Base-by-base conservation (phyloP, 2,888 invertebrate genomes). In the Drosophila diplacantha region DNA sequence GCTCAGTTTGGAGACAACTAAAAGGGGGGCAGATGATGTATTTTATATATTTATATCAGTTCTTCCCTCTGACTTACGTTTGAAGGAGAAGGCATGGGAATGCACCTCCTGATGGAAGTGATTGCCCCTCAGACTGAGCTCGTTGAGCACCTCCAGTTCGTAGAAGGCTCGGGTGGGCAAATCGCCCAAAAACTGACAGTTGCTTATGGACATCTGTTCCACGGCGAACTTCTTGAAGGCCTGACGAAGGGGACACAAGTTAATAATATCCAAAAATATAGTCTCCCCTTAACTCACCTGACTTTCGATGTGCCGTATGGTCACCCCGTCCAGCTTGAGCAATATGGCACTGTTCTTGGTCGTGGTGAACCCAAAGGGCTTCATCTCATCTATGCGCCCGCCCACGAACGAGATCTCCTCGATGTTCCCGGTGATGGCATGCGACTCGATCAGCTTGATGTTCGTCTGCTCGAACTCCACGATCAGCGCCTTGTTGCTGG, bases 151-250 rank as follows among this genome's bases (percentile, higher is more conserved):
- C 77, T 92, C 93, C 49, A 95, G 89, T 76, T 95, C 94, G 59
- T 93, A 93, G 84, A 95, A 91, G 59, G 92, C 91, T 65, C 93
- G 90, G 74, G 94, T 94, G 5, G 94, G 93, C 62, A 94, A 85
- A 51, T 89, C 84, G 1, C 89, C 89, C 29, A 89, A 87, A 46
- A 94, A 90, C 12, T 83, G 88, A 22, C 93, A 92, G 5, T 93
- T 92, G 39, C 90, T 90, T 51, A 95, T 87, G 70, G 91, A 89
- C 69, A 95, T 90, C 71, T 91, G 91, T 34, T 91, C 90, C 0
- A 93, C 91, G 26, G 92, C 91, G 83, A 95, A 94, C 87, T 94
- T 94, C 82, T 95, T 95, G 81, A 95, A 94, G 3, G 94, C 92
- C 88, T 95, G 44, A 51, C 26, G 66, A 12, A 18, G 1, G 0